Evolutionary conservation across 2,113 vertebrate species (phyloP).

Genomic region (Istiophorus platypterus): DNA sequence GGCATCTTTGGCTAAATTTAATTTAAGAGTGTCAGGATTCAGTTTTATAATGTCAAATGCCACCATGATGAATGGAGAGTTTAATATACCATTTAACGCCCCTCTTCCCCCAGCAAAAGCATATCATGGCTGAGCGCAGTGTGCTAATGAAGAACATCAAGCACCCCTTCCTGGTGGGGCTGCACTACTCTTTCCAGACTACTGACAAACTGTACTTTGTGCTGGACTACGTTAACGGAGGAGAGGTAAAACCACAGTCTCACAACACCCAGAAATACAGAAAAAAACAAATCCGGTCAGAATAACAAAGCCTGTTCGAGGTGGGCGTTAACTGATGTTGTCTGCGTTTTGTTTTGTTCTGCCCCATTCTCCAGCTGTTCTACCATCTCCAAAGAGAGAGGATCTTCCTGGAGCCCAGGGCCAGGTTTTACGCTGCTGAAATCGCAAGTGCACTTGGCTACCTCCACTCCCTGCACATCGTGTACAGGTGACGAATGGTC

Average conservation of each 20-base stretch:
- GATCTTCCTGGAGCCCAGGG: slow-evolving; percentile 86
- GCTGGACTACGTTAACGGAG: slow-evolving; percentile 87
- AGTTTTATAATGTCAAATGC: not conserved
- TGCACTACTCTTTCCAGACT: slow-evolving; percentile 89
- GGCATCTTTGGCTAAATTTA: no score
- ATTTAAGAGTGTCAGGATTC: not conserved
- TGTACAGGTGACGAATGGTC: slow-evolving; percentile 82
- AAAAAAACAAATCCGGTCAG: not conserved
- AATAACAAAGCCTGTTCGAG: not conserved
- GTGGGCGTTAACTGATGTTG: slow-evolving; percentile 24
- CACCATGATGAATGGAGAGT: not conserved
- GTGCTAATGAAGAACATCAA: slow-evolving; percentile 88
- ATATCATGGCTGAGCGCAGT: slow-evolving; percentile 89
- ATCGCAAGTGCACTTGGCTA: slow-evolving; percentile 88
- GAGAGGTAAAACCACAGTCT: slow-evolving; percentile 76
- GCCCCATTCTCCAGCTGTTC: slow-evolving; percentile 78
- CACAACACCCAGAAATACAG: not conserved
- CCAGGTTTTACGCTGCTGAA: slow-evolving; percentile 87
- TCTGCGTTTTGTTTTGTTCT: not conserved
- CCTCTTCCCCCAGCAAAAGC: slow-evolving; percentile 82
- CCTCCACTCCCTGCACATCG: slow-evolving; percentile 87
- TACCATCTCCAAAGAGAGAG: slow-evolving; percentile 88
- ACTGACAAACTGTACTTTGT: slow-evolving; percentile 89
- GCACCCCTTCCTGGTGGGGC: slow-evolving; percentile 88
- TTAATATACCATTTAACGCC: not conserved